Percentiles rank a stretch among this genome's conserved stretches.
Conservation (phyloP, 23 tunicate genomes). For the Halocynthia roretzi region DNA sequence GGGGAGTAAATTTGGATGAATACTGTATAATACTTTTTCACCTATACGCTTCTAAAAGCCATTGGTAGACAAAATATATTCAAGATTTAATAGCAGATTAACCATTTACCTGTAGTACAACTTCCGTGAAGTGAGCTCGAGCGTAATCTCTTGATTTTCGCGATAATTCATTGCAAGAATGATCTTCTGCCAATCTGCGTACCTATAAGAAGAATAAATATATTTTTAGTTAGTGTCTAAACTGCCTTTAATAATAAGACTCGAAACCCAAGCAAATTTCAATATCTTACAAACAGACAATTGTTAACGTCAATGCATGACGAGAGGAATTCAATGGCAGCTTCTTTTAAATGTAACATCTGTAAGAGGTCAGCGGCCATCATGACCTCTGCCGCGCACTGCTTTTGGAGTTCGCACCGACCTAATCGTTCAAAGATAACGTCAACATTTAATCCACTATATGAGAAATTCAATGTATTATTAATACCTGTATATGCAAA, state of each 20-base stretch:
- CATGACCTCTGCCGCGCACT: constrained; percentile 38
- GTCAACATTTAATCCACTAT: not conserved
- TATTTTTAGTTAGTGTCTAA: not conserved
- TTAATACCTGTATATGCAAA: constrained; percentile 69
- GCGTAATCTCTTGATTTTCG: constrained; percentile 32
- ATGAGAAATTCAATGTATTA: not conserved
- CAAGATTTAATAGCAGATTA: constrained; percentile 4
- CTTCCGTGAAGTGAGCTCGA: constrained; percentile 34
- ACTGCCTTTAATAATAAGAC: not conserved
- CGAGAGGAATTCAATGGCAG: constrained; percentile 40
- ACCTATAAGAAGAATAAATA: constrained; percentile 21
- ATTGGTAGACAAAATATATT: no score
- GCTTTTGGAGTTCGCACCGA: constrained; percentile 43
- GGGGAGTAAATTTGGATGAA: no score
- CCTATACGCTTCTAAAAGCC: no score
- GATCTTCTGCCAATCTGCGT: constrained; percentile 43
- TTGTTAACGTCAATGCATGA: constrained; percentile 38
- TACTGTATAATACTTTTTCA: no score
- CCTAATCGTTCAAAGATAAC: constrained; percentile 26
- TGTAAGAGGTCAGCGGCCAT: constrained; percentile 67
- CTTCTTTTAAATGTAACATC: constrained; percentile 50
- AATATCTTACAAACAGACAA: constrained; percentile 51
- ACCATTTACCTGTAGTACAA: constrained; percentile 35
- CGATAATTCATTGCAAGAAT: constrained; percentile 34
- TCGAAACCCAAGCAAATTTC: no score